Evolutionary conservation across 2,113 vertebrate species (phyloP).

Genomic region (Hippocampus comes): DNA sequence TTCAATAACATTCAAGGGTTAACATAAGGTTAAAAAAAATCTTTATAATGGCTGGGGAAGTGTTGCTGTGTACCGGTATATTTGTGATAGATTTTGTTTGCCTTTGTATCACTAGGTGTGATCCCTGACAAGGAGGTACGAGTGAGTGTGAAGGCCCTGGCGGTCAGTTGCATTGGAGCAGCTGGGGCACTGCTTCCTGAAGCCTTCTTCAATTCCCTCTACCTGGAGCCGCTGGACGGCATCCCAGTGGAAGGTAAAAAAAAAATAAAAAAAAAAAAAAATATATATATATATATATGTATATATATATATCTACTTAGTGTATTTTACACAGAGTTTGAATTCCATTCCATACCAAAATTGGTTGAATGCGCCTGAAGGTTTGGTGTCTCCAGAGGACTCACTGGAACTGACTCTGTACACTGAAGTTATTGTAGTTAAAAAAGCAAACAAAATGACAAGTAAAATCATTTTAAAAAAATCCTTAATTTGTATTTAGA

Average conservation of each 20-base stretch:
- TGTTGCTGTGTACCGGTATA: not conserved
- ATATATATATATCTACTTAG: too few relatives aligned
- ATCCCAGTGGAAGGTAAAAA: constrained; percentile 73
- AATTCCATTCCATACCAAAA: not conserved
- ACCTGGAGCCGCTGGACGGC: constrained; percentile 79
- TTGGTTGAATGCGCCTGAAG: not conserved
- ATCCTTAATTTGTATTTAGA: too few relatives aligned
- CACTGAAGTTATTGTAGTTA: too few relatives aligned
- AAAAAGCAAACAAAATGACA: too few relatives aligned
- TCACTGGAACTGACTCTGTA: not conserved
- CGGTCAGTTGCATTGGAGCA: constrained; percentile 89
- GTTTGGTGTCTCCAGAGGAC: not conserved
- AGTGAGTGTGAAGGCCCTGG: constrained; percentile 95
- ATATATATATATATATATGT: too few relatives aligned
- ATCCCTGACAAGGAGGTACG: constrained; percentile 91
- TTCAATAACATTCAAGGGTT: not conserved
- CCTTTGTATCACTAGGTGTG: constrained; percentile 70
- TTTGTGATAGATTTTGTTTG: not conserved
- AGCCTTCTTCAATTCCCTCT: constrained; percentile 90
- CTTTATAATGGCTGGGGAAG: too few relatives aligned
- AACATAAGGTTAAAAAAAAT: too few relatives aligned
- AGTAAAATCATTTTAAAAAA: too few relatives aligned
- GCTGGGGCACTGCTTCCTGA: constrained; percentile 86
- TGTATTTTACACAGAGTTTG: not conserved
- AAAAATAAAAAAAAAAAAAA: too few relatives aligned